Conservation (phyloP, 64 coral and sea anemone genomes). For the Actinia equina region DNA sequence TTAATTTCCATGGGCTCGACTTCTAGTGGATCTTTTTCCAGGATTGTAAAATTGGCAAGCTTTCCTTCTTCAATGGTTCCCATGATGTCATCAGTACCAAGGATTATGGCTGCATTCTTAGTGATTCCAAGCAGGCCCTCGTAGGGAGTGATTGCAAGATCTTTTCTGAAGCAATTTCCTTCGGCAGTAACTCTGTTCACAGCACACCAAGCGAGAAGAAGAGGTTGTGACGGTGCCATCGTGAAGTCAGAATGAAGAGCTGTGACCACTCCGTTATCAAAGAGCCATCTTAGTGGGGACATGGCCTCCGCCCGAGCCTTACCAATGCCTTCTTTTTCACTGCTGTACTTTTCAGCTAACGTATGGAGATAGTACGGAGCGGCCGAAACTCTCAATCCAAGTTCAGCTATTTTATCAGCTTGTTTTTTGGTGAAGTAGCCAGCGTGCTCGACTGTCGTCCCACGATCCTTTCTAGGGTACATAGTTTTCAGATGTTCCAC, state of each 20-base stretch:
- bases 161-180: conserved; percentile 8
- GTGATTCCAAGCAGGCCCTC: conserved; percentile 17
- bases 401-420: background rate
- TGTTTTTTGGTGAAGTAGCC: background rate
- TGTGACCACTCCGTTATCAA: background rate
- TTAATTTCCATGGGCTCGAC: conserved; percentile 14
- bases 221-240: conserved; percentile 17
- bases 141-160: conserved; percentile 25
- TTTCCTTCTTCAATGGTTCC: conserved; percentile 29
- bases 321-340: conserved; percentile 5
- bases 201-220: conserved; percentile 25
- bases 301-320: background rate
- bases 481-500: conserved; percentile 9
- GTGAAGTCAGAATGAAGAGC: conserved; percentile 34
- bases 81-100: conserved; percentile 42
- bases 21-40: conserved; percentile 14
- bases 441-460: conserved; percentile 25
- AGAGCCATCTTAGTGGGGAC: conserved; percentile 28
- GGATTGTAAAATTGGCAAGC: conserved; percentile 26
- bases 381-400: conserved; percentile 13
- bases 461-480: conserved; percentile 25
- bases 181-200: background rate
- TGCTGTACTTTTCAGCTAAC: conserved; percentile 26
- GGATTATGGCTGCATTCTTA: conserved; percentile 28
- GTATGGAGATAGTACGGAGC: conserved; percentile 28